Evolutionary conservation across 1,140 invertebrate genomes (phyloP), one percentile per base, ranked within the genome.

Genomic region (Hetaerina americana): DNA sequence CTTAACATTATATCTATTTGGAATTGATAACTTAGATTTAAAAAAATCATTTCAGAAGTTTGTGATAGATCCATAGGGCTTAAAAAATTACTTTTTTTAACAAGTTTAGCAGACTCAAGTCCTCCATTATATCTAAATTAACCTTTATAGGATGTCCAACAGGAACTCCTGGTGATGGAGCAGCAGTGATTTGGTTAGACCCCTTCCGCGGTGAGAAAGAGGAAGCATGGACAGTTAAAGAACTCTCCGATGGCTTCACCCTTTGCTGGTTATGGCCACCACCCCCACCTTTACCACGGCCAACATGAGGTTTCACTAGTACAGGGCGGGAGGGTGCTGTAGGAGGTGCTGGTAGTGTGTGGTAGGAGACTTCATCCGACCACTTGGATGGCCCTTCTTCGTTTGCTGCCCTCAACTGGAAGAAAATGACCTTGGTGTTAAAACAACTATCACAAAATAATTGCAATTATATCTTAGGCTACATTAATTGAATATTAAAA

Each of bases 301-400:
- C 40, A 57, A n/a, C 2, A 10, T 57, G 10, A 3, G 40, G 2
- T 57, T 57, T 57, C 15, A n/a, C 40, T 57, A 57, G 78, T 77
- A 40, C 79, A 0, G 91, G 91, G 75, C 91, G 87, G 0, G 87
- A 84, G 5, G 93, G 93, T n/a, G 87, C 81, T 0, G 82, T 83
- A 0, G 93, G 92, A 68, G 86, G 80, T 75, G 92, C 92, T 1
- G 93, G 89, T 25, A 88, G 80, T 1, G 94, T 96, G 67, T 84
- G 83, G 76, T 88, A 92, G 49, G 82, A 82, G 0, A 93, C 89
- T 77, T 91, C 86, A 10, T 91, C 86, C 12, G 92, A 94, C 91
- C 91, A 95, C 18, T 88, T 87, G 24, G 92, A 92, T 66, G 84
- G 80, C 0, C 93, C 93, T 73, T 92, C 92, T 70, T 91, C 88